Conservation (phyloP, 2,888 invertebrate genomes). For the Cetonia aurata region DNA sequence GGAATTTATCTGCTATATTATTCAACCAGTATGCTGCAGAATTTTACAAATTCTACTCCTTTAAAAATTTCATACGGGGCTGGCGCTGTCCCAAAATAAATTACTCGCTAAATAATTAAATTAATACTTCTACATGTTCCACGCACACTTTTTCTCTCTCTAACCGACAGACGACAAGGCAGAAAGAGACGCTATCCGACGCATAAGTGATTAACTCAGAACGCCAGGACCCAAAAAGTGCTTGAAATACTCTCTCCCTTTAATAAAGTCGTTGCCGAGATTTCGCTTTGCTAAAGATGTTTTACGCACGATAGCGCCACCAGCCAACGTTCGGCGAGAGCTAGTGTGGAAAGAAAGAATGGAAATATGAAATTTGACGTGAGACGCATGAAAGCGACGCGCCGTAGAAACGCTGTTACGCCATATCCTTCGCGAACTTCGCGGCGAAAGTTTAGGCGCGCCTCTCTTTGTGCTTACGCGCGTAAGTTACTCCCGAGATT, state of each 20-base stretch:
- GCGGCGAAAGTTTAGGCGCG: not conserved
- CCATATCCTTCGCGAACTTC: not conserved
- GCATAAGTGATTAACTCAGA: slow-evolving; percentile 9
- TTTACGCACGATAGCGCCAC: slow-evolving; percentile 16
- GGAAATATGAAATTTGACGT: too few relatives aligned
- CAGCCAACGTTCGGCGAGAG: not conserved
- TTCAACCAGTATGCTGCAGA: too few relatives aligned
- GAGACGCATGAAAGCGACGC: too few relatives aligned
- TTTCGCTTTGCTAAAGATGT: slow-evolving; percentile 13
- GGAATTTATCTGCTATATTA: too few relatives aligned
- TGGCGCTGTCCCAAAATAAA: too few relatives aligned
- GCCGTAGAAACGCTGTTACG: not conserved
- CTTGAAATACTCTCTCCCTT: slow-evolving; percentile 1
- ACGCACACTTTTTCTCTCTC: too few relatives aligned
- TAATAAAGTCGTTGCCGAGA: slow-evolving; percentile 21
- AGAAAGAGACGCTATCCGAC: too few relatives aligned
- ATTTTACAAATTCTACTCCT: too few relatives aligned
- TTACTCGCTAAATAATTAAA: too few relatives aligned
- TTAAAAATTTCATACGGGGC: too few relatives aligned
- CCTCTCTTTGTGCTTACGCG: slow-evolving; percentile 16
- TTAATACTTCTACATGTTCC: too few relatives aligned
- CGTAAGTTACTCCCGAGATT: slow-evolving; percentile 50
- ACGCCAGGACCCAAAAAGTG: not conserved
- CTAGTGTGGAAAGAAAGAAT: not conserved
- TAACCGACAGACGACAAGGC: too few relatives aligned